These are phyloP conservation scores for Oreocharis arfaki DNA, from an alignment of 2,113 vertebrate genomes.

Conservation along the genomic window DNA sequence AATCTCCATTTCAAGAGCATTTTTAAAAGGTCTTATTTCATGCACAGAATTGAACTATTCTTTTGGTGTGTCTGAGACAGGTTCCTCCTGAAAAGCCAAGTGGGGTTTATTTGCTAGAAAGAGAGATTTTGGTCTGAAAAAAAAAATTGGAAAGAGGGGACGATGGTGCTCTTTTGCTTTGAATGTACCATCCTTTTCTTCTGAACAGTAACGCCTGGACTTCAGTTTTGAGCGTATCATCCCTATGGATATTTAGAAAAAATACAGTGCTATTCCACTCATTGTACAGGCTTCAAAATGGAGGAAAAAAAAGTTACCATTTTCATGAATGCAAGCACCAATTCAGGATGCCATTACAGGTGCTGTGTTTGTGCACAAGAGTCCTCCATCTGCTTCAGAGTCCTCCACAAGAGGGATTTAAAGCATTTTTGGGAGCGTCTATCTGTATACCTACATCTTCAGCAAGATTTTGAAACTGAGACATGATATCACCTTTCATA, in stretches of 20 bases:
- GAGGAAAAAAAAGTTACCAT: fast-evolving
- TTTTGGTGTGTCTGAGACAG: not conserved
- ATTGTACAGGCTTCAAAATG: not conserved
- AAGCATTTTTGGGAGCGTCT: not conserved
- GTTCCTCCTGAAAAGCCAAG: not conserved
- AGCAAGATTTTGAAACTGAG: not conserved
- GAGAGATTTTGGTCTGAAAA: not conserved
- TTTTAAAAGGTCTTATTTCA: not conserved
- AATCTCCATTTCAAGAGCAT: not conserved
- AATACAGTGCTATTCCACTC: not conserved
- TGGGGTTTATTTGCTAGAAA: not conserved
- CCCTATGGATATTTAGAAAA: not conserved
- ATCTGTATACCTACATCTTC: not conserved
- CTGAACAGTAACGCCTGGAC: not conserved
- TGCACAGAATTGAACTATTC: not conserved
- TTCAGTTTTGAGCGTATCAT: not conserved
- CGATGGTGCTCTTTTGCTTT: not conserved
- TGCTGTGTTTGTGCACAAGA: not conserved
- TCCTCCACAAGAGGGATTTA: not conserved
- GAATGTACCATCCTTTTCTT: not conserved
- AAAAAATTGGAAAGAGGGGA: not conserved
- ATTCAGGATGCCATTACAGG: fast-evolving
- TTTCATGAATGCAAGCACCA: not conserved
- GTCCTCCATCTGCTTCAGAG: not conserved
- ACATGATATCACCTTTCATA: not conserved